Evolutionary conservation across 2,797 vertebrate genomes (phyloP).

Genomic region (Anguilla marmorata): DNA sequence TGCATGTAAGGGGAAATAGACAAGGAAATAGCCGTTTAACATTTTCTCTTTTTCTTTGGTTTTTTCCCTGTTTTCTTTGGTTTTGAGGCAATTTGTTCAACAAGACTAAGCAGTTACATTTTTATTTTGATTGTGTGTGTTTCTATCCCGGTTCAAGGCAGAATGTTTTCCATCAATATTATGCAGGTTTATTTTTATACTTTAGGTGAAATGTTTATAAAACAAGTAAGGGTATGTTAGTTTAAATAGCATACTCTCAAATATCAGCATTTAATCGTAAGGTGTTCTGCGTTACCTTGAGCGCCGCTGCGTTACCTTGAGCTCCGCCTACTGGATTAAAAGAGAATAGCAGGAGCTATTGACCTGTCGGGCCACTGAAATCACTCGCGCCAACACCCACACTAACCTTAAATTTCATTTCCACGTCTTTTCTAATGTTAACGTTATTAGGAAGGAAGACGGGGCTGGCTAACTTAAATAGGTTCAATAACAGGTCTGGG

Average conservation of each 20-base stretch:
- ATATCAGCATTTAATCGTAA: neutral
- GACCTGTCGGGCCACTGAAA: neutral
- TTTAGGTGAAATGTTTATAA: neutral
- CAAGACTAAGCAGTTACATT: neutral
- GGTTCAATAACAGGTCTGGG: neutral
- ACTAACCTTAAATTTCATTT: neutral
- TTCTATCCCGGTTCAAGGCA: neutral
- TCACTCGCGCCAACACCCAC: neutral
- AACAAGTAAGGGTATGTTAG: neutral
- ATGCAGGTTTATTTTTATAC: neutral
- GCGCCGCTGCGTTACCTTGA: constrained; percentile 8
- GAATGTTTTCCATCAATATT: neutral
- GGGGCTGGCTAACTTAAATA: neutral
- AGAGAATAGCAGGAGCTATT: constrained; percentile 14
- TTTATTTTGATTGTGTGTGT: neutral
- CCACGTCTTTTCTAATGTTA: neutral
- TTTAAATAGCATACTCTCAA: neutral
- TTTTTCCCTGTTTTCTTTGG: neutral
- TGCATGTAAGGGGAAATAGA: neutral
- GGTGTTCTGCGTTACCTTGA: neutral
- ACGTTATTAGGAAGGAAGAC: constrained; percentile 1
- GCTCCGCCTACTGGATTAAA: constrained; percentile 38
- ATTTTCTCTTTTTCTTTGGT: neutral
- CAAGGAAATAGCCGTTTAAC: neutral
- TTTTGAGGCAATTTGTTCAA: neutral